Conservation (phyloP, 2,113 vertebrate species). For the Phycodurus eques region DNA sequence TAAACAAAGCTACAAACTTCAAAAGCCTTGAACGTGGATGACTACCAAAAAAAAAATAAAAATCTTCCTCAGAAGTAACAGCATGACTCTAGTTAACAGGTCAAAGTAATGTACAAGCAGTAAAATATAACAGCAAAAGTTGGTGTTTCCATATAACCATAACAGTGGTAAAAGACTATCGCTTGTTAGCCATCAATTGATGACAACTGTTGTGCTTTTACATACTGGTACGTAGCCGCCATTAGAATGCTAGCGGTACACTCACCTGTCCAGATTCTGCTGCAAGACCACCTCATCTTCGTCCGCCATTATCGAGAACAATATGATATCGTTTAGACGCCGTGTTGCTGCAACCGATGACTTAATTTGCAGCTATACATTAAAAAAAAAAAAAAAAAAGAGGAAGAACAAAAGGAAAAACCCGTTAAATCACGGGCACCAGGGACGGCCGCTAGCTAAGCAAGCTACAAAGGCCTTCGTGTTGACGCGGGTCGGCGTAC, state of each 20-base stretch:
- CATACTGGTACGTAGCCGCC: neutral
- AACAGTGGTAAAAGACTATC: neutral
- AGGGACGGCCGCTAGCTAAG: constrained; percentile 22
- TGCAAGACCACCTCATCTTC: constrained; percentile 65
- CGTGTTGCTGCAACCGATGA: neutral
- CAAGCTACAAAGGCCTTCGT: constrained; percentile 50
- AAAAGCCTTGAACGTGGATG: too few species aligned
- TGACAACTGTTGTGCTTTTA: neutral
- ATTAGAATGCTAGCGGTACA: constrained; percentile 52
- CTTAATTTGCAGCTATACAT: constrained; percentile 14
- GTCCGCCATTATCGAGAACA: constrained; percentile 63
- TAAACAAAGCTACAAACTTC: too few species aligned
- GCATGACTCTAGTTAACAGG: too few species aligned
- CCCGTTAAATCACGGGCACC: neutral
- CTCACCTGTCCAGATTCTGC: constrained; percentile 78
- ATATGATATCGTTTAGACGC: neutral
- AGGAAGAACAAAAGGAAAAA: neutral
- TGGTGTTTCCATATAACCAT: neutral
- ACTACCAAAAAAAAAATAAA: too few species aligned
- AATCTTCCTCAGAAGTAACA: too few species aligned
- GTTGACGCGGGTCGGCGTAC: constrained; percentile 30
- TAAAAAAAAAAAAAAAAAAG: constrained; percentile 10
- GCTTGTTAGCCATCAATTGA: too few species aligned
- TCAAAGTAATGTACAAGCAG: too few species aligned
- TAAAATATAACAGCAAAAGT: neutral